Evolutionary conservation across 2,888 invertebrate genomes (phyloP).

Genomic region (Hesperia comma): DNA sequence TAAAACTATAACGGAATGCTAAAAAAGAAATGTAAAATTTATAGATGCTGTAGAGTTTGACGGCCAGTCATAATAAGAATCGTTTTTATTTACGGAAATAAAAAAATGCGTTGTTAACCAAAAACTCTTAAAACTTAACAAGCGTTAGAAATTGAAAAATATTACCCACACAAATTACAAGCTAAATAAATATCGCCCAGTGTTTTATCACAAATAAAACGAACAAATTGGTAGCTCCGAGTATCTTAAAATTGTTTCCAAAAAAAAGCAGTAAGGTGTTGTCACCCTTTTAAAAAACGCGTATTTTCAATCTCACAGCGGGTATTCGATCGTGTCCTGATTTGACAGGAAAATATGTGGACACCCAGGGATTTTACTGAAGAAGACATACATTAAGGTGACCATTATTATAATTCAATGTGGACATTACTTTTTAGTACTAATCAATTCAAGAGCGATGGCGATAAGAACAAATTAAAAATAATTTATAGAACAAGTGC

Average conservation of each 20-base stretch:
- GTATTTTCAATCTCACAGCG: slow-evolving; percentile 70
- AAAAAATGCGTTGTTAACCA: no score
- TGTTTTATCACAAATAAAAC: slow-evolving; percentile 19
- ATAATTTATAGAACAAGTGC: background rate
- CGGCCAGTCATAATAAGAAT: no score
- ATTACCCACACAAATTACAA: slow-evolving; percentile 27
- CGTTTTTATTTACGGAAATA: no score
- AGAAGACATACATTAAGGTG: slow-evolving; percentile 79
- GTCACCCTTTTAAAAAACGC: slow-evolving; percentile 48
- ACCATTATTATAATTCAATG: slow-evolving; percentile 82
- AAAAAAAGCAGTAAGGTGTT: slow-evolving; percentile 40
- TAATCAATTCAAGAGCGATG: slow-evolving; percentile 45
- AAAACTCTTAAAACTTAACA: background rate
- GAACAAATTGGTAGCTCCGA: slow-evolving; percentile 27
- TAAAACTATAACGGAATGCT: no score
- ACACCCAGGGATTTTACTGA: slow-evolving; percentile 77
- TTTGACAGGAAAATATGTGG: slow-evolving; percentile 75
- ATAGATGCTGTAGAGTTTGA: no score
- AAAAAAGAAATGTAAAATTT: no score
- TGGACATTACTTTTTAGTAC: slow-evolving; percentile 62
- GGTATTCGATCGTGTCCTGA: slow-evolving; percentile 61
- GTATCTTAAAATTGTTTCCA: slow-evolving; percentile 24
- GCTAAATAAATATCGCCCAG: slow-evolving; percentile 27
- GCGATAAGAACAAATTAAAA: slow-evolving; percentile 34
- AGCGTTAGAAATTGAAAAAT: slow-evolving; percentile 11